Conservation (phyloP, 2,113 vertebrate species). For the Tachysurus vachellii region DNA sequence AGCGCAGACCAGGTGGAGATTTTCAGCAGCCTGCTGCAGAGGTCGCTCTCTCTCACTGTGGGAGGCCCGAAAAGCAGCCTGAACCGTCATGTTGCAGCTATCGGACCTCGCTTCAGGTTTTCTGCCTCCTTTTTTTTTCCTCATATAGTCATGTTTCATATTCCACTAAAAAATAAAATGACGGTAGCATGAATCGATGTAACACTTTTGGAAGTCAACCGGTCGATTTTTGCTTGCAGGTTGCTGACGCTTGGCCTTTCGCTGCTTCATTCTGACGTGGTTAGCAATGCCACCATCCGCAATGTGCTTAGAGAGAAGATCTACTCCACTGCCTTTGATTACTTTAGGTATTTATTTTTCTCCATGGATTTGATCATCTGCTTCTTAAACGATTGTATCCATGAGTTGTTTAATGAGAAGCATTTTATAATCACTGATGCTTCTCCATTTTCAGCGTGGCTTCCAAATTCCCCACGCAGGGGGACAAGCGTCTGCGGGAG, state of each 20-base stretch:
- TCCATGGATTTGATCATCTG: neutral
- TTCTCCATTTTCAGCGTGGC: conserved; percentile 72
- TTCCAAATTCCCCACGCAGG: conserved; percentile 93
- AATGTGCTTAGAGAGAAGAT: conserved; percentile 98
- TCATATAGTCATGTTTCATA: neutral
- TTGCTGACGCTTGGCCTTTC: conserved; percentile 92
- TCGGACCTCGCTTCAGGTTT: conserved; percentile 95
- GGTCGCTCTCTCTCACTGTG: conserved; percentile 90
- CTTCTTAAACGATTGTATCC: neutral
- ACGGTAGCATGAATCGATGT: neutral
- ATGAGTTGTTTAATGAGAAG: neutral
- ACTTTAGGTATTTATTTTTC: conserved; percentile 85
- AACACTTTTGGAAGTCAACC: neutral
- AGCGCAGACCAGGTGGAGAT: conserved; percentile 98
- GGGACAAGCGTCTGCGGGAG: conserved; percentile 89
- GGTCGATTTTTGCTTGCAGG: conserved; percentile 62
- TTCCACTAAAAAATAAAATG: neutral
- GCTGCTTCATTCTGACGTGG: conserved; percentile 91
- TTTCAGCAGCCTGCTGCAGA: conserved; percentile 90
- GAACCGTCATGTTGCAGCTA: conserved; percentile 94
- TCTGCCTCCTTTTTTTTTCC: neutral
- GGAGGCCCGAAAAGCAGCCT: conserved; percentile 84
- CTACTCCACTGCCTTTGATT: conserved; percentile 97
- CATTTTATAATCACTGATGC: neutral
- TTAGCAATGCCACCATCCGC: conserved; percentile 90